Evolutionary conservation across 2,797 vertebrate species (phyloP), one percentile per base, ranked within the genome.

Genomic region (Sarcoramphus papa): DNA sequence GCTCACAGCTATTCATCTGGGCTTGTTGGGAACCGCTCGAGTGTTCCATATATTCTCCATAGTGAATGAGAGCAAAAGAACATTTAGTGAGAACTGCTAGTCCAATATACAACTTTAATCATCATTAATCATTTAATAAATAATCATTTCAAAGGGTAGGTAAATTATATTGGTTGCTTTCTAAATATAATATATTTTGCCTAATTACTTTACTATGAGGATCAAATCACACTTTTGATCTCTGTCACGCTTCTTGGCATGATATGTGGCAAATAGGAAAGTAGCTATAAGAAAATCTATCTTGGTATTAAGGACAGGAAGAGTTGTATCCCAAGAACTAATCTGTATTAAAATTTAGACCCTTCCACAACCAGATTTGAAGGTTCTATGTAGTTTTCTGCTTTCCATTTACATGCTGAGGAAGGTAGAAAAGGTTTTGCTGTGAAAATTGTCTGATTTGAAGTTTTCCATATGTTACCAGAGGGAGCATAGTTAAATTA

Each of bases 1-100:
- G 93, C 90, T 86, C 78, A 47, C 31, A 91, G 90, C 77, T 90
- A 75, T 93, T 94, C 93, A 92, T 62, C 82, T 40, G 67, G 65
- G 80, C 74, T 95, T 47, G 59, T 9, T 82, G 94, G 90, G 90
- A 97, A 35, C 85, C 2, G 62, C 90, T 92, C 41, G 1, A 96
- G 77, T 60, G 63, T 48, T 88, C 92, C 82, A 37, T 20, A 45
- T 43, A 72, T 78, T 87, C 79, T 74, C 53, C 35, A 17, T 41
- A 87, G 79, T 76, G 85, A 80, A 92, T 70, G 65, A 54, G 54
- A 79, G 77, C 65, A 75, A 56, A 92, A 85, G 72, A 92, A 85
- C 48, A 27, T 14, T 2, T 43, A 31, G 47, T 31, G 84, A 89
- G 90, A 90, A 78, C 85, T 72, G 57, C 51, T 25, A 23, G 50